phyloP scores from a whole-genome alignment of 2,888 invertebrate species.

The Chrysomela aeneicollis region DNA sequence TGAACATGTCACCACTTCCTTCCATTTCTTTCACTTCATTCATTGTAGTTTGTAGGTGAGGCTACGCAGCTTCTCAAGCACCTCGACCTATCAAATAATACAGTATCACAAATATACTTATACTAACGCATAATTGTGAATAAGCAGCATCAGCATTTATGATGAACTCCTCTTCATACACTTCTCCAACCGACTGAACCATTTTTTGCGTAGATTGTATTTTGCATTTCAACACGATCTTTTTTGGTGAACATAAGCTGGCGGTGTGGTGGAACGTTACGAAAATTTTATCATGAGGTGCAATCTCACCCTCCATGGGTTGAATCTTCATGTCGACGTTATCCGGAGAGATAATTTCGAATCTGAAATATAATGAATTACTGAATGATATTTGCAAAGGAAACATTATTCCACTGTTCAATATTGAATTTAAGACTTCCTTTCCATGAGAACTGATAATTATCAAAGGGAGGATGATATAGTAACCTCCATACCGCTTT shows the following conservation, averaged over 20 bases:
- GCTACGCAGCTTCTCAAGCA: too few species aligned
- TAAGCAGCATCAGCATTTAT: constrained; percentile 39
- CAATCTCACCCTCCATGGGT: constrained; percentile 42
- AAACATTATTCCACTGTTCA: too few species aligned
- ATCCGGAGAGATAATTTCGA: constrained; percentile 29
- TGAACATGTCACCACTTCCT: too few species aligned
- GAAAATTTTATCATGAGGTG: constrained; percentile 42
- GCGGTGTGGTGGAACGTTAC: constrained; percentile 40
- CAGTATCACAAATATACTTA: too few species aligned
- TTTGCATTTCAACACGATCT: constrained; percentile 33
- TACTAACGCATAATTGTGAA: constrained; percentile 49
- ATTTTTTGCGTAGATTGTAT: constrained; percentile 42
- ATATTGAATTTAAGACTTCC: too few species aligned
- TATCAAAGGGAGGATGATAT: too few species aligned
- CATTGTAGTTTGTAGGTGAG: too few species aligned
- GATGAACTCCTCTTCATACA: constrained; percentile 37
- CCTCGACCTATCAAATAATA: too few species aligned
- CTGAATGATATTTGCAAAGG: too few species aligned
- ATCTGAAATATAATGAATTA: constrained; percentile 34
- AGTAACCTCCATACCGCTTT: too few species aligned
- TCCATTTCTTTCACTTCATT: too few species aligned
- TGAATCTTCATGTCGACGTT: constrained; percentile 34
- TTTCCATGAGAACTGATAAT: too few species aligned
- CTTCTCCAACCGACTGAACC: constrained; percentile 37
- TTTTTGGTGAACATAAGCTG: constrained; percentile 36